Conservation (phyloP, 2,797 vertebrate genomes). For the Sus cebifrons region DNA sequence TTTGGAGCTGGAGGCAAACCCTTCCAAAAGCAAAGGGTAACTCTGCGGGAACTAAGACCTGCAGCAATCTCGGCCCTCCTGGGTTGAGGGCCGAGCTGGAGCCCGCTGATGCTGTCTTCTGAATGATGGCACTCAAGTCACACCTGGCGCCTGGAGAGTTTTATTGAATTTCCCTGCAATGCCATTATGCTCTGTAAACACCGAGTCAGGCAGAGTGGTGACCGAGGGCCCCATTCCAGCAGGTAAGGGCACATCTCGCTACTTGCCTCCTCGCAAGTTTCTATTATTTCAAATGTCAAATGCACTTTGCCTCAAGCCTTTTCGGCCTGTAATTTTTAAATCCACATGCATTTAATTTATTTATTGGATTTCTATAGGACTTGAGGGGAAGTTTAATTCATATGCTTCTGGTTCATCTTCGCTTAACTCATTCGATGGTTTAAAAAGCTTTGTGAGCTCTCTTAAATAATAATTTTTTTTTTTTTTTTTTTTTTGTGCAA, state of each 20-base stretch:
- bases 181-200: slow-evolving; percentile 17
- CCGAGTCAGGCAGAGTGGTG: background rate
- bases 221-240: background rate
- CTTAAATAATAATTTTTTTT: slow-evolving; percentile 17
- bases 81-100: background rate
- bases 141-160: background rate
- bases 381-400: slow-evolving; percentile 84
- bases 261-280: slow-evolving; percentile 48
- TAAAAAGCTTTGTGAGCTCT: slow-evolving; percentile 57
- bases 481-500: background rate
- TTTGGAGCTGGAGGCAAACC: background rate
- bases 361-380: slow-evolving; percentile 82
- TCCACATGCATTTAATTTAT: slow-evolving; percentile 83
- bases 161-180: slow-evolving; percentile 52
- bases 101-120: background rate
- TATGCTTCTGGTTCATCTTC: slow-evolving; percentile 73
- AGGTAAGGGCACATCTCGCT: slow-evolving; percentile 49
- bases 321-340: slow-evolving; percentile 80
- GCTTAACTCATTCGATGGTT: slow-evolving; percentile 68
- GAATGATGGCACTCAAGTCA: slow-evolving; percentile 49
- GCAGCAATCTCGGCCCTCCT: background rate
- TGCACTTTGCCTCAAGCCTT: slow-evolving; percentile 81
- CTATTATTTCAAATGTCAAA: slow-evolving; percentile 85
- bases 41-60: background rate
- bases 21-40: background rate